phyloP scores from a whole-genome alignment of 30 jellyfish, hydroid and myxozoan species.

The Aurelia sp. region DNA sequence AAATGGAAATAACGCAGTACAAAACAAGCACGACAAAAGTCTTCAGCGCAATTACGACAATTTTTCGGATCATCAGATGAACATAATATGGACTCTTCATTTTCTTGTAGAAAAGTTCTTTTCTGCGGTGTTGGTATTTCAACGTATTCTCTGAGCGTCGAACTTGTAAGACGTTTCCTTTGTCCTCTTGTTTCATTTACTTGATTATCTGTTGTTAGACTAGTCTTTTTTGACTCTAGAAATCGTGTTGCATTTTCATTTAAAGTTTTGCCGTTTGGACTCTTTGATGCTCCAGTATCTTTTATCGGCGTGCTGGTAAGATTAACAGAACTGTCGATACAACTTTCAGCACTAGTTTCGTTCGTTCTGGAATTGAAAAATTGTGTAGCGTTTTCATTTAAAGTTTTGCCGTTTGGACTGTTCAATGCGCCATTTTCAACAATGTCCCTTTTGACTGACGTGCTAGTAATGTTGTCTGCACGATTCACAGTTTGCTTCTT shows the following conservation, averaged over 20 bases:
- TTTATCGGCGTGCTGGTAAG: neutral
- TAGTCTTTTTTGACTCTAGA: neutral
- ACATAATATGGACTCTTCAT: conserved; percentile 52
- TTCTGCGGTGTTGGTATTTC: conserved; percentile 42
- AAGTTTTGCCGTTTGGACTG: neutral
- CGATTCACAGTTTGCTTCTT: neutral
- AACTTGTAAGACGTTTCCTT: neutral
- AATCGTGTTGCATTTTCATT: neutral
- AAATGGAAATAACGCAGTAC: conserved; percentile 80
- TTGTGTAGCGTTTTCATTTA: neutral
- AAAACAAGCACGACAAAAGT: conserved; percentile 91
- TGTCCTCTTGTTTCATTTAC: neutral
- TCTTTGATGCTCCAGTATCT: neutral
- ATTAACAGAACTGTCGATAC: no score
- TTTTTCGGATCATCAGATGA: conserved; percentile 54
- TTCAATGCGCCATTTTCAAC: neutral
- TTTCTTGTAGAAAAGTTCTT: conserved; percentile 21
- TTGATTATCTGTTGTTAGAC: neutral
- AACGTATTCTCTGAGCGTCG: conserved; percentile 44
- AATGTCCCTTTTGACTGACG: neutral
- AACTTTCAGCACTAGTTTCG: neutral
- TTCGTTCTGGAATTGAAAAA: neutral
- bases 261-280: neutral
- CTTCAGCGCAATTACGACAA: conserved; percentile 81
- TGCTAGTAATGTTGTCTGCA: neutral